A percentile compares a stretch with the other conserved stretches of the same genome.
Conservation (phyloP, 2,888 invertebrate species). For the Pomacea canaliculata region DNA sequence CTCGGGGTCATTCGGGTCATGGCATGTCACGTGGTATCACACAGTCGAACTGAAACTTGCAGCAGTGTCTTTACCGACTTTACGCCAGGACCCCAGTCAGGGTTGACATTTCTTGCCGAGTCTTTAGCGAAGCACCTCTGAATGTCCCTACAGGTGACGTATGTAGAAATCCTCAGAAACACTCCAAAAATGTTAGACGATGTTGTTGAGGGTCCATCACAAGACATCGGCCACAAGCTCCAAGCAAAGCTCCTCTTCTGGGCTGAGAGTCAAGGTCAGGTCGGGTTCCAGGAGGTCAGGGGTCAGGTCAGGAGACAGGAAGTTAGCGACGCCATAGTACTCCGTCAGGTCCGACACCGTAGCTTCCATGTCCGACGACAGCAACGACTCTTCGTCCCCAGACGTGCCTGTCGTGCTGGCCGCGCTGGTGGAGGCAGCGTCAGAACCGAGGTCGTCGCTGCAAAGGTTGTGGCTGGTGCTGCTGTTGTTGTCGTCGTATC, state of each 20-base stretch:
- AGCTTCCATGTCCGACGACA: constrained; percentile 16
- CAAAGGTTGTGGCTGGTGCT: background rate
- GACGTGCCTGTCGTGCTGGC: constrained; percentile 16
- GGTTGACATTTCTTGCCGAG: no score
- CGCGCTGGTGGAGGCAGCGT: constrained; percentile 12
- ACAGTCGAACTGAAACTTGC: no score
- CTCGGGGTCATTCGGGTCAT: no score
- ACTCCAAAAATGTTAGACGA: no score
- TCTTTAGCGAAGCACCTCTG: no score
- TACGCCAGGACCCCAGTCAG: no score
- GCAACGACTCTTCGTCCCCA: constrained; percentile 14
- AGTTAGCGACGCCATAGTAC: constrained; percentile 1
- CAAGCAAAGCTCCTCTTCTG: constrained; percentile 21
- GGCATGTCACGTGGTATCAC: no score
- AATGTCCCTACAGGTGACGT: no score
- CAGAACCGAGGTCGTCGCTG: constrained; percentile 12
- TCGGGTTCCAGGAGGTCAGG: constrained; percentile 15
- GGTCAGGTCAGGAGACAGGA: constrained; percentile 5
- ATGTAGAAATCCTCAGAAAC: no score
- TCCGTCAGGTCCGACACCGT: constrained; percentile 7
- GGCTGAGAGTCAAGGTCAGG: constrained; percentile 14
- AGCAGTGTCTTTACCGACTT: no score
- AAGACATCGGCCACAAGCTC: constrained; percentile 21
- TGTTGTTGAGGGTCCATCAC: background rate
- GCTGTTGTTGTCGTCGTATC: constrained; percentile 33